Conservation (phyloP, 2,797 vertebrate species). For the Pantherophis alleghaniensis region DNA sequence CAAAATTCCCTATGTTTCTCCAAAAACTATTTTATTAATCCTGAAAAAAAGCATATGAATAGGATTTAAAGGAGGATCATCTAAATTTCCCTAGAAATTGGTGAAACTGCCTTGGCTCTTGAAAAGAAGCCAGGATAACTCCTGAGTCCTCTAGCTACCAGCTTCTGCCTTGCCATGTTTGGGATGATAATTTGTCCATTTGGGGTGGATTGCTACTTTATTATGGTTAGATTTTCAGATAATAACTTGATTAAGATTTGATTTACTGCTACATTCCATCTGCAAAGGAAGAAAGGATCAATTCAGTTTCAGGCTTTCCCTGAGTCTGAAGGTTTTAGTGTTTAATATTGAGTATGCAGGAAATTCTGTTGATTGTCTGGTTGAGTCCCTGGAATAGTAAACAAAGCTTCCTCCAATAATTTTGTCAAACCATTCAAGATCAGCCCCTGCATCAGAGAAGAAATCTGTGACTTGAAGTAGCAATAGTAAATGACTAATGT, state of each 20-base stretch:
- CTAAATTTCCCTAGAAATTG: background rate
- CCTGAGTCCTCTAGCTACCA: background rate
- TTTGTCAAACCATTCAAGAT: background rate
- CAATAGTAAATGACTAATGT: background rate
- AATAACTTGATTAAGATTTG: background rate
- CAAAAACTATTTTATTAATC: background rate
- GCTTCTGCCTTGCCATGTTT: background rate
- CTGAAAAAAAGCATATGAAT: too few species aligned
- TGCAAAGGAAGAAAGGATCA: background rate
- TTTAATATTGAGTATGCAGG: background rate
- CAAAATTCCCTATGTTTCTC: background rate
- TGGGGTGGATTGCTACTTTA: background rate
- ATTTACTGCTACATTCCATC: background rate
- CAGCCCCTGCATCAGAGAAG: background rate
- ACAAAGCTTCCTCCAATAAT: background rate
- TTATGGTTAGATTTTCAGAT: background rate
- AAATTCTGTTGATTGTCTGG: background rate
- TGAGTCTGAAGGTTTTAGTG: background rate
- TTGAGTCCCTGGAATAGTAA: background rate
- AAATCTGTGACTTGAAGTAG: background rate
- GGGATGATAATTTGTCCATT: background rate
- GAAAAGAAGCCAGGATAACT: background rate
- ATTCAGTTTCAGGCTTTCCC: background rate
- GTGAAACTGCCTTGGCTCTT: background rate
- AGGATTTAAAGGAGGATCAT: background rate